Evolutionary conservation across 1,140 invertebrate species (phyloP), one percentile per base, ranked within the genome.

Genomic region (Aphaenogaster ashmeadi): DNA sequence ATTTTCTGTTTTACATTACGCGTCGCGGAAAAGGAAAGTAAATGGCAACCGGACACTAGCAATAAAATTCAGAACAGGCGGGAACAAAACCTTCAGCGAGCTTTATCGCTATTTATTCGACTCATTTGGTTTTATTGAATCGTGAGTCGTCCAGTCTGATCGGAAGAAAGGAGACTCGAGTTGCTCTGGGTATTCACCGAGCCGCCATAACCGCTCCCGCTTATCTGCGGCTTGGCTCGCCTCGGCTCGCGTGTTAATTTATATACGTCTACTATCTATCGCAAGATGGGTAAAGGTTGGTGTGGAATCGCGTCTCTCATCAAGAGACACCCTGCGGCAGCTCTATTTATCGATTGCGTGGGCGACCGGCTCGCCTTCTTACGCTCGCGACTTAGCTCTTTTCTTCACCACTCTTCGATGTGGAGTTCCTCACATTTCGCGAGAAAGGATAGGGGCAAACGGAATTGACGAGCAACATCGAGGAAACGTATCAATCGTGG

Each of bases 31-130:
- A 44, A 60, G 8, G 27, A 27, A 18, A 9, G 8, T 66, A 21
- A 66, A 62, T 21, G 11, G 15, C 41, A 56, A 64, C 5, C 11
- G 15, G 15, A 52, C n/a, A 21, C 27, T 41, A 44, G 21, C 27
- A 41, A 18, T 74, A 54, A 77, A 64, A 62, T 77, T 38, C 33
- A 44, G 18, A 44, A 38, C 36, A 44, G 11, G 15, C 18, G 50
- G 9, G 74, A 52, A 79, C 60, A 79, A 79, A 78, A 66, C 3
- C 50, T 66, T 86, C 18, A 79, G 47, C 41, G 77, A 78, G 58
- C n/a, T 90, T 88, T 90, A 90, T 91, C 89, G 81, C 44, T 91
- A 90, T 91, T 91, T 91, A 91, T 91, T 90, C 58, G 36, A 52
- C 11, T 89, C 89, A 47, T 91, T 90, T n/a, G 58, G 18, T 90